phyloP scores from a whole-genome alignment of 1,140 invertebrate species.

The Araneus ventricosus region DNA sequence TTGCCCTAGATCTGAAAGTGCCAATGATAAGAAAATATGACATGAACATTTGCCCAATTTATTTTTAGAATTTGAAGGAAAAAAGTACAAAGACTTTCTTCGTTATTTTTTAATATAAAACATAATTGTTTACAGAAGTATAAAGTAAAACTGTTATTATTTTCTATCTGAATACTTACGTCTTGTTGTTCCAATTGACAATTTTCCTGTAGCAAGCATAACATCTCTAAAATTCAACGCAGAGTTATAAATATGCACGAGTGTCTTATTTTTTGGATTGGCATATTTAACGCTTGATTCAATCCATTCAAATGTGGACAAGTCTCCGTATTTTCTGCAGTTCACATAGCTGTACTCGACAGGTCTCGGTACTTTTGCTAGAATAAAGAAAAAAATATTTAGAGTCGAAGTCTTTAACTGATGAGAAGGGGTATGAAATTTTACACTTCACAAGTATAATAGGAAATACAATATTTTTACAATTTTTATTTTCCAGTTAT shows the following conservation, averaged over 20 bases:
- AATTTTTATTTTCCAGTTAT: too few species aligned
- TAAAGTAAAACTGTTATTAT: neutral
- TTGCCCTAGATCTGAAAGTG: too few species aligned
- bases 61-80: too few species aligned
- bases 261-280: slow-evolving; percentile 69
- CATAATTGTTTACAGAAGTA: neutral
- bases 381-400: slow-evolving; percentile 83
- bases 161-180: neutral
- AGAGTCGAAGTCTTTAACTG: slow-evolving; percentile 91
- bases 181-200: slow-evolving; percentile 90
- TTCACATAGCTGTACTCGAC: slow-evolving; percentile 45
- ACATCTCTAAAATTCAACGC: slow-evolving; percentile 98
- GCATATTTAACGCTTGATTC: slow-evolving; percentile 87
- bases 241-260: slow-evolving; percentile 90
- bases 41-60: too few species aligned
- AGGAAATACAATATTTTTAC: neutral
- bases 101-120: too few species aligned
- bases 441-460: neutral
- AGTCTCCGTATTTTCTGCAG: slow-evolving; percentile 89
- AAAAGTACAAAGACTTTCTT: too few species aligned
- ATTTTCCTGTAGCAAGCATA: slow-evolving; percentile 97
- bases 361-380: slow-evolving; percentile 58
- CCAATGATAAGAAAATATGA: too few species aligned
- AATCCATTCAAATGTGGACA: slow-evolving; percentile 95
- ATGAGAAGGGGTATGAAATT: slow-evolving; percentile 85